Evolutionary conservation across 2,797 vertebrate genomes (phyloP), one percentile per base, ranked within the genome.

Genomic region (Crocodylus rhombifer): DNA sequence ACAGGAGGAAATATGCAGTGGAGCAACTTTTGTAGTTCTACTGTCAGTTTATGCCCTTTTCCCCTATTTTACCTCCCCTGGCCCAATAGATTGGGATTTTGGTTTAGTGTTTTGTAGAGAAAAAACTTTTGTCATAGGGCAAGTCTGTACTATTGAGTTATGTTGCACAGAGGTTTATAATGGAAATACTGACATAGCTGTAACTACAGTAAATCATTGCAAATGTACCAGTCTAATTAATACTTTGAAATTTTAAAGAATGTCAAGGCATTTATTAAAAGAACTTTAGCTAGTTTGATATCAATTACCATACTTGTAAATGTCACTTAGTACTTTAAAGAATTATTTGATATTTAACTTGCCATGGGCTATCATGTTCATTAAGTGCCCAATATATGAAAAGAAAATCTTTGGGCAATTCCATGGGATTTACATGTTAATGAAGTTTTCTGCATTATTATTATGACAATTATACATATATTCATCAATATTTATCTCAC

Each of bases 271-370:
- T 88, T 88, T 78, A 60, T 83, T 69, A 0, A 1, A 21, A 87
- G 83, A 80, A 60, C 89, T 86, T 69, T 69, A 55, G 5, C 0
- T 25, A 64, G 7, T 51, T 55, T 64, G 58, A 3, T 28, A 62
- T 51, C 86, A 86, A 30, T 30, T 88, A 61, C n/a, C 18, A 8
- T 14, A 26, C 55, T 85, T 73, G 89, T 36, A 88, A 91, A 80
- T 2, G 17, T 55, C 77, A 21, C 80, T 77, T n/a, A 80, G 80
- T 26, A 14, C 33, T 67, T 77, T 61, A 6, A 84, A 86, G 28
- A 88, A 86, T 56, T 69, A 36, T 91, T 91, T 78, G 74, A 61
- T n/a, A 64, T 89, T 90, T 80, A 56, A 7, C 30, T 78, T 75
- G 77, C 81, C 61, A 9, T 1, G n/a, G 76, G 80, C 61, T 91